Base-by-base conservation (phyloP, 2,888 invertebrate genomes). In the Byasa hedistus region DNA sequence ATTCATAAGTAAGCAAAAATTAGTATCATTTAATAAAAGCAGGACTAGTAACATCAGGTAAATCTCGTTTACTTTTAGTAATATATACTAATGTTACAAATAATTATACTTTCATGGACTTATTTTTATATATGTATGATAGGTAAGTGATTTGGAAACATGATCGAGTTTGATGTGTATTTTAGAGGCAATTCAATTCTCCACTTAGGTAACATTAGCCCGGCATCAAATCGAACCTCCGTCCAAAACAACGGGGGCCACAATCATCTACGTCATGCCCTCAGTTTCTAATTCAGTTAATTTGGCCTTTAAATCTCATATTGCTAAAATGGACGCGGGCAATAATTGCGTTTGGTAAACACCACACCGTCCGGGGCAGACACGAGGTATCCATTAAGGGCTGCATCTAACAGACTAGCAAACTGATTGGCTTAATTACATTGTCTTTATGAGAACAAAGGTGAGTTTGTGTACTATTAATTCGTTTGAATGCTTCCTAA, bases 281-380 rank as follows among this genome's bases (percentile, higher is more conserved):
- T 81, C 68, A 75, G 77, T 81, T 85, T 82, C 85, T 89, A 90
- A 90, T 90, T 91, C 86, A 90, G 81, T 91, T 88, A 91, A 91
- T 89, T 90, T 83, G 82, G 82, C 82, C 84, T 79, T 85, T 84
- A 89, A 90, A 91, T 90, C 91, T 90, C 88, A 89, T 91, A 89
- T 88, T 87, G 84, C 85, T 15, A 80, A 82, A 87, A 88, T 89
- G 89, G 87, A 85, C 85, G 84, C 75, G 75, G 79, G 76, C 80
- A 87, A 86, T 91, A 91, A 91, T 91, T 90, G 81, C 81, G 86
- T 91, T 91, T 89, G 74, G 82, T 78, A 87, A 87, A 90, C 85
- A 89, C 73, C 78, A 73, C 76, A 73, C 76, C 73, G 70, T 71
- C 70, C 73, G 72, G 70, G 72, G 70, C 66, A 66, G 65, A 73